These are phyloP conservation scores for Eueides isabella DNA, from an alignment of 1,140 invertebrate genomes.

Conservation along the genomic window DNA sequence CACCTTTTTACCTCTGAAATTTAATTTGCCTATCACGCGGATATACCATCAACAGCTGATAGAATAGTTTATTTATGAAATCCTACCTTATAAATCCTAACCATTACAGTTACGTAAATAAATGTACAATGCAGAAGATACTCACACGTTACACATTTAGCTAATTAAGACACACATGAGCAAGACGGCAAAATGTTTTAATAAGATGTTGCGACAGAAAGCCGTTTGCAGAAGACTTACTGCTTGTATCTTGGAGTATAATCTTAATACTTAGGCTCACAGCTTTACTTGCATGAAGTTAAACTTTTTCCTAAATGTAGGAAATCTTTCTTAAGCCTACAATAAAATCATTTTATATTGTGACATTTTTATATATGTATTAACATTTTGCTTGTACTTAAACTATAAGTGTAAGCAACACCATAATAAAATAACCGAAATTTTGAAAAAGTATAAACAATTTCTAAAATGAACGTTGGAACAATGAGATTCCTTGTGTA, in stretches of 20 bases:
- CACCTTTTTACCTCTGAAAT: too few species aligned
- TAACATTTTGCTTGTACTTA: neutral
- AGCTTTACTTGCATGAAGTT: neutral
- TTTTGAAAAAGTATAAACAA: neutral
- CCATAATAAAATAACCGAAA: neutral
- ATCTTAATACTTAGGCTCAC: conserved; percentile 5
- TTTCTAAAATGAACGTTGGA: conserved; percentile 22
- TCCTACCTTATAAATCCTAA: too few species aligned
- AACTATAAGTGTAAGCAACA: neutral
- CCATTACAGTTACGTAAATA: neutral
- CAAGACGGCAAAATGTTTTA: conserved; percentile 3
- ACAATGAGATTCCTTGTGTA: conserved; percentile 11
- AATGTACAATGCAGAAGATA: neutral
- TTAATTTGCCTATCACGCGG: too few species aligned
- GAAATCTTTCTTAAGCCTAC: neutral
- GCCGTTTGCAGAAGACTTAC: conserved; percentile 11
- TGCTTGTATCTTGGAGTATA: neutral
- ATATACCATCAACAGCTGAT: neutral
- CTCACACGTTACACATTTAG: conserved; percentile 1
- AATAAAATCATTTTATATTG: neutral
- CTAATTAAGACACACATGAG: neutral
- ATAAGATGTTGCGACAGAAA: conserved; percentile 12
- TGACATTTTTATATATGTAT: neutral
- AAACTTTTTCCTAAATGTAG: neutral
- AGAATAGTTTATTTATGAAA: too few species aligned